These are phyloP conservation scores for Cephus pulcher DNA, from an alignment of 2,888 invertebrate species.

Conservation along the genomic window DNA sequence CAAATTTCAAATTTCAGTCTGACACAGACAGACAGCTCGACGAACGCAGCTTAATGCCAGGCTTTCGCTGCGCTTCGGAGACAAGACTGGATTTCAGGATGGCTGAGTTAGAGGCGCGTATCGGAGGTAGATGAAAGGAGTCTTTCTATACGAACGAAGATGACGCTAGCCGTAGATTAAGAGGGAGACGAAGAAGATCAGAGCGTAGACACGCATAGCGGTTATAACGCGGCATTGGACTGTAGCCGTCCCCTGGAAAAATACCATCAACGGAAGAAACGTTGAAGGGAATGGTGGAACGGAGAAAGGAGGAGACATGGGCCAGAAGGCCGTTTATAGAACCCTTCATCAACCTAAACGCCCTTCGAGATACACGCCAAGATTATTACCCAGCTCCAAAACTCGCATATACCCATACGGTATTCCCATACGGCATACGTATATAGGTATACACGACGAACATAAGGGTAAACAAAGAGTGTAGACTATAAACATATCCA, in stretches of 20 bases:
- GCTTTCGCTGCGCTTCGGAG: slow-evolving; percentile 29
- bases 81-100: slow-evolving; percentile 5
- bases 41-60: slow-evolving; percentile 46
- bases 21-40: slow-evolving; percentile 48
- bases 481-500: slow-evolving; percentile 3
- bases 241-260: background rate
- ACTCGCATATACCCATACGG: slow-evolving; percentile 4
- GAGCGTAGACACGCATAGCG: background rate
- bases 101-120: background rate
- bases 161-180: background rate
- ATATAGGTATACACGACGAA: slow-evolving; percentile 1
- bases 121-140: slow-evolving; percentile 15
- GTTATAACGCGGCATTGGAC: background rate
- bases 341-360: slow-evolving; percentile 64
- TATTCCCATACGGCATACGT: slow-evolving; percentile 13
- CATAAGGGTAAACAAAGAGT: slow-evolving; percentile 13
- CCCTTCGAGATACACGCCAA: slow-evolving; percentile 53
- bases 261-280: background rate
- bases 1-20: slow-evolving; percentile 52
- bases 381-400: slow-evolving; percentile 41
- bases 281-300: background rate
- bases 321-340: slow-evolving; percentile 55
- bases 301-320: slow-evolving; percentile 9
- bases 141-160: slow-evolving; percentile 6
- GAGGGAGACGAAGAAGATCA: background rate